Percentiles rank a stretch among this genome's conserved stretches.
These are phyloP conservation scores for Octonoba sinensis DNA, from an alignment of 2,888 invertebrate species.

Conservation along the genomic window DNA sequence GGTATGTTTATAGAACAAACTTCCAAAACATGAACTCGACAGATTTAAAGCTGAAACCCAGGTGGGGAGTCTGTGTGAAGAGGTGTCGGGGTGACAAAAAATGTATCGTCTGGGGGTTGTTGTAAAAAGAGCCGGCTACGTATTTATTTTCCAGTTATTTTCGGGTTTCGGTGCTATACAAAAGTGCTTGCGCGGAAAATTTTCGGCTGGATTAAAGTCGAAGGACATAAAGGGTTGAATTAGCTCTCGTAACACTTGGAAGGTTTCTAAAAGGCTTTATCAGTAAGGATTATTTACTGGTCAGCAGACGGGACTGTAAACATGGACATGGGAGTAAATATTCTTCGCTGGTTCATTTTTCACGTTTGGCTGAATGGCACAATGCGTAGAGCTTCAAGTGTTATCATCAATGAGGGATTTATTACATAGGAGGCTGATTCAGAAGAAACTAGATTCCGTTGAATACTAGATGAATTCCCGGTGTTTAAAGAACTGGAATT, in stretches of 20 bases:
- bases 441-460: too few species aligned
- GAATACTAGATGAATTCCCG: too few species aligned
- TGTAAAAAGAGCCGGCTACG: too few species aligned
- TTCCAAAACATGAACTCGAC: slow-evolving; percentile 63
- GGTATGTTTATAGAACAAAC: slow-evolving; percentile 55
- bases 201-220: slow-evolving; percentile 2
- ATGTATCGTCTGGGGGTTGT: too few species aligned
- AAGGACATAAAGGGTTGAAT: slow-evolving; percentile 4
- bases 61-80: slow-evolving; percentile 9
- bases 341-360: too few species aligned
- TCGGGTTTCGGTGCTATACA: slow-evolving; percentile 7
- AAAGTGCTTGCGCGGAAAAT: slow-evolving; percentile 4
- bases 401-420: too few species aligned
- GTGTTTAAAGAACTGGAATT: too few species aligned
- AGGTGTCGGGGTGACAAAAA: slow-evolving; percentile 7
- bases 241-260: not conserved
- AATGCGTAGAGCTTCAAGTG: too few species aligned
- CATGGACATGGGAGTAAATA: too few species aligned
- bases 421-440: too few species aligned
- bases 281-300: not conserved
- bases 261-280: not conserved
- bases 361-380: too few species aligned
- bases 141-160: slow-evolving; percentile 7
- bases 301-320: not conserved
- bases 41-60: slow-evolving; percentile 22